Conservation (phyloP, 2,797 vertebrate species). For the Gymnothorax reevesii region DNA sequence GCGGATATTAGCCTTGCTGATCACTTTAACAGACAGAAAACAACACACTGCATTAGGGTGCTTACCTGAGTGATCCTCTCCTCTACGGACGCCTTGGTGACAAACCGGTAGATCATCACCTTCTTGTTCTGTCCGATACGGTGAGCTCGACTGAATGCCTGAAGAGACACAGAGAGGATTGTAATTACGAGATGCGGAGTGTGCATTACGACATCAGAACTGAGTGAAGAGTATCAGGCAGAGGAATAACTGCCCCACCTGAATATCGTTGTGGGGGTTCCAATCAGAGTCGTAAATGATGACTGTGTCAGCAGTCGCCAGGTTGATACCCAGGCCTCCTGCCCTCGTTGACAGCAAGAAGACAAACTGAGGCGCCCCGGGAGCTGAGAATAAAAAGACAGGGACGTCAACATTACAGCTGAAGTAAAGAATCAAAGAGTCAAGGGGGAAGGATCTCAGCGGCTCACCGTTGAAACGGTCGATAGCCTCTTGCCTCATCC, state of each 20-base stretch:
- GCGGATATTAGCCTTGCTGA: too few relatives aligned
- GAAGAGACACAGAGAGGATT: constrained; percentile 3
- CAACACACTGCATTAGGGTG: too few relatives aligned
- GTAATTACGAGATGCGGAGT: constrained; percentile 30
- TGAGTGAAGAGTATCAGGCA: background rate
- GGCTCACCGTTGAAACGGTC: constrained; percentile 91
- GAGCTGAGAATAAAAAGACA: constrained; percentile 59
- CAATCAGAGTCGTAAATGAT: constrained; percentile 83
- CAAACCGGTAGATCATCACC: constrained; percentile 98
- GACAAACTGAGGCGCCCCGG: constrained; percentile 80
- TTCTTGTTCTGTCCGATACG: constrained; percentile 98
- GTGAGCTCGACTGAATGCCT: constrained; percentile 98
- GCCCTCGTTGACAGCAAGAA: constrained; percentile 81
- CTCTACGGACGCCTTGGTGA: constrained; percentile 95
- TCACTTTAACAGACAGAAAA: too few relatives aligned
- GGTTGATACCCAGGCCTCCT: constrained; percentile 80
- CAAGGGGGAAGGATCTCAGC: background rate
- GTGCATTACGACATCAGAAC: background rate
- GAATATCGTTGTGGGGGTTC: constrained; percentile 83
- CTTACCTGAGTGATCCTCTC: constrained; percentile 90
- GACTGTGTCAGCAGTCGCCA: constrained; percentile 81
- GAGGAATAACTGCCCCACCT: constrained; percentile 56
- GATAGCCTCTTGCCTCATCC: constrained; percentile 98
- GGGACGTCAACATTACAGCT: background rate
- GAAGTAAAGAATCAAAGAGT: background rate